Base-by-base conservation (phyloP, 2,888 invertebrate genomes). In the Epinotia demarniana region DNA sequence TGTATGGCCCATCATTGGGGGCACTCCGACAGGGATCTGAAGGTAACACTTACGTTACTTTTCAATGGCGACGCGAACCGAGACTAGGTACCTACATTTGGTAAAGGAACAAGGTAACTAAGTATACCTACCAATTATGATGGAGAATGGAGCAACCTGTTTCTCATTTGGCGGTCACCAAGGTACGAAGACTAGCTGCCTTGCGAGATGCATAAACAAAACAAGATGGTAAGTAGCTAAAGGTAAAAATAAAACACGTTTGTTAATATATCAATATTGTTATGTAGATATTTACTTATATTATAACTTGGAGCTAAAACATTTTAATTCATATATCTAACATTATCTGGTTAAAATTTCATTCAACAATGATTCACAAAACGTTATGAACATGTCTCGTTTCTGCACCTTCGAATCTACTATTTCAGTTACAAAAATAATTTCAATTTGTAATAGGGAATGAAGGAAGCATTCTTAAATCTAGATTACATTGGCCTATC, bases 231-330 rank as follows among this genome's bases (percentile, higher is more conserved):
- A 39, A 39, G 39, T 39, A 39, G 9, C 9, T 39, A 39, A 39
- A 39, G 39, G 39, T 39, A 78, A 75, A 79, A 76, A 68, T 77
- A 81, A 82, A 78, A 76, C 76, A 74, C 58, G 18, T n/a, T 19
- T 27, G 78, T 79, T 82, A 80, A 84, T 86, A 87, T 87, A 86
- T 89, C 85, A 89, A 89, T 89, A 87, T 87, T 83, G 83, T 89
- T 85, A 88, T 90, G 87, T 90, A 90, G 90, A 90, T 84, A 86
- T 86, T 84, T 89, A 89, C 87, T 91, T 92, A 91, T 55, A 68
- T 78, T 76, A 91, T 90, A 92, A 90, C 89, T 87, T 85, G 90
- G 90, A 92, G 92, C 89, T 92, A 93, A 92, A 93, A 93, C 89
- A 89, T 89, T 89, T 86, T 86, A 86, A 87, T 88, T 81, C 86